These are phyloP conservation scores for Triops longicaudatus DNA, from an alignment of 1,140 invertebrate species.

Conservation along the genomic window DNA sequence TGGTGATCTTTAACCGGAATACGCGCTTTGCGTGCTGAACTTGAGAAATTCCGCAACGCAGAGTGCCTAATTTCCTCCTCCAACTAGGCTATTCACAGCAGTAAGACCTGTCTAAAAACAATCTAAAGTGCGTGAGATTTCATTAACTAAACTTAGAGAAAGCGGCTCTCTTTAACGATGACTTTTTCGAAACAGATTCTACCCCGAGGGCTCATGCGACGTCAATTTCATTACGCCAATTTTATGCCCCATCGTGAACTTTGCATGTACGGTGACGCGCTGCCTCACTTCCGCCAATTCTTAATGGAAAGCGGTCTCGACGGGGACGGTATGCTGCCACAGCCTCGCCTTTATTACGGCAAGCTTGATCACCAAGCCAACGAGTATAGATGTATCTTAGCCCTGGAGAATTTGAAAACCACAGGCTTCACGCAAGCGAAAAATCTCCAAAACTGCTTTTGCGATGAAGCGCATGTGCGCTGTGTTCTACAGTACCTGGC, in stretches of 20 bases:
- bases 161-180: not conserved
- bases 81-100: too few relatives aligned
- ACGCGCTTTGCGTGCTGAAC: too few relatives aligned
- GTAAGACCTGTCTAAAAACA: not conserved
- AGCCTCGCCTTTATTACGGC: not conserved
- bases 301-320: not conserved
- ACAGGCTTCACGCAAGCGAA: not conserved
- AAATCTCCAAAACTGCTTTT: not conserved
- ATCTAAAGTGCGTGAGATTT: not conserved
- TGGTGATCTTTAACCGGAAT: too few relatives aligned
- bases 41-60: too few relatives aligned
- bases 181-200: not conserved
- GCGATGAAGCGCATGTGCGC: not conserved
- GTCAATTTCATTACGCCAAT: conserved; percentile 1
- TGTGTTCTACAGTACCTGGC: not conserved
- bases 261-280: not conserved
- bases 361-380: not conserved
- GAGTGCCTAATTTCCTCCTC: too few relatives aligned
- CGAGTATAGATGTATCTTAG: not conserved
- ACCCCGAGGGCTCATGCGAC: not conserved
- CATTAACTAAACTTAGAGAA: not conserved
- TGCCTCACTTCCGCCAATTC: not conserved
- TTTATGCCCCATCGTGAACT: not conserved
- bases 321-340: not conserved
- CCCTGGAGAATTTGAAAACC: not conserved